phyloP scores from a whole-genome alignment of 2,797 vertebrate species.

The Okamejei kenojei region DNA sequence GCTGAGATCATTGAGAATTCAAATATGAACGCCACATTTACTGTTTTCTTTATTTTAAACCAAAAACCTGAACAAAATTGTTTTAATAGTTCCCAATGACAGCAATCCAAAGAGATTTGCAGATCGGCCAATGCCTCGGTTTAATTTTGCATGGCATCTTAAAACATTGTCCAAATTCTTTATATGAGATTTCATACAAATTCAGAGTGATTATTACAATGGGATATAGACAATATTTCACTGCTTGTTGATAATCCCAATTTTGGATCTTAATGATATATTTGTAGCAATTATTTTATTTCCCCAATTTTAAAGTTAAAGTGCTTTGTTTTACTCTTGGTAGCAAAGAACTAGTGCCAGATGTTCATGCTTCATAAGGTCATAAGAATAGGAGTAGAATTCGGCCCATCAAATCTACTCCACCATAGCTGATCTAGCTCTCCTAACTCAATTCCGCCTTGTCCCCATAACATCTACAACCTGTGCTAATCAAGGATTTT shows the following conservation, averaged over 20 bases:
- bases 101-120: background rate
- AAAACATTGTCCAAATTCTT: background rate
- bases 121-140: background rate
- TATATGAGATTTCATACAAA: background rate
- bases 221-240: background rate
- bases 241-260: no score
- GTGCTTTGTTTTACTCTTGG: background rate
- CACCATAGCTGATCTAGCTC: no score
- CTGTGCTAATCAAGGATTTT: no score
- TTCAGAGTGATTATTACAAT: background rate
- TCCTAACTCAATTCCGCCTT: no score
- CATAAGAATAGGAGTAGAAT: no score
- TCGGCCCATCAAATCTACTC: no score
- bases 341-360: background rate
- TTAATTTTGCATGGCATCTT: background rate
- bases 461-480: no score
- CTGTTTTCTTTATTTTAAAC: no score
- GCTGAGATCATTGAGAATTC: no score
- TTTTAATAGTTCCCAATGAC: background rate
- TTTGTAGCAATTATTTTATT: background rate
- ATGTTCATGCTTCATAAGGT: background rate
- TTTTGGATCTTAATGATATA: background rate
- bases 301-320: background rate
- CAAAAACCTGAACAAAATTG: background rate
- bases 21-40: no score